Evolutionary conservation across 2,113 vertebrate species (phyloP).

Genomic region (Odocoileus hemionus): DNA sequence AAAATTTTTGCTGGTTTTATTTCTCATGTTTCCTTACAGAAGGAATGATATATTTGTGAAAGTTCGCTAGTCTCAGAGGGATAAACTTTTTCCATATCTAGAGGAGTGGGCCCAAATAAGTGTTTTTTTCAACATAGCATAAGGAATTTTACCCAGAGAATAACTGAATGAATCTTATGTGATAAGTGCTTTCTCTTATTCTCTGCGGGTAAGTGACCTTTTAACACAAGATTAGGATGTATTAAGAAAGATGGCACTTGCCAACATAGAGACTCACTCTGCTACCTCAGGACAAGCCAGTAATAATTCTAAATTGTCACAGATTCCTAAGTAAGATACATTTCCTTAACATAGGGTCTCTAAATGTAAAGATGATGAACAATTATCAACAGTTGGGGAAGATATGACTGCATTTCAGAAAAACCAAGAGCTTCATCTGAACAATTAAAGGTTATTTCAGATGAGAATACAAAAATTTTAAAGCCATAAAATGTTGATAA

Average conservation of each 20-base stretch:
- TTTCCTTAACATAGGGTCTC: neutral
- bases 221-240: neutral
- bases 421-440: neutral
- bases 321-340: neutral
- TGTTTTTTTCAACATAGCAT: neutral
- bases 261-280: neutral
- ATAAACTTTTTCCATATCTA: neutral
- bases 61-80: neutral
- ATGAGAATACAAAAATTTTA: neutral
- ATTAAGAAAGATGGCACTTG: neutral
- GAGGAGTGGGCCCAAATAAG: neutral
- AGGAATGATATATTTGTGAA: neutral
- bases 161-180: neutral
- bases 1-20: neutral
- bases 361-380: neutral
- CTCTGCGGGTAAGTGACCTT: neutral
- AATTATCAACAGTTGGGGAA: neutral
- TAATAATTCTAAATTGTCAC: neutral
- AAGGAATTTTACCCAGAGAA: neutral
- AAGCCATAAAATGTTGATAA: neutral
- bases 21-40: neutral
- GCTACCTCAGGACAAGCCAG: neutral
- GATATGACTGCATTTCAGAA: neutral
- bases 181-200: neutral
- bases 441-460: neutral